A percentile compares a stretch with the other conserved stretches of the same genome.
These are phyloP conservation scores for Catostylus mosaicus DNA, from an alignment of 30 jellyfish, hydroid and myxozoan genomes.

Conservation along the genomic window DNA sequence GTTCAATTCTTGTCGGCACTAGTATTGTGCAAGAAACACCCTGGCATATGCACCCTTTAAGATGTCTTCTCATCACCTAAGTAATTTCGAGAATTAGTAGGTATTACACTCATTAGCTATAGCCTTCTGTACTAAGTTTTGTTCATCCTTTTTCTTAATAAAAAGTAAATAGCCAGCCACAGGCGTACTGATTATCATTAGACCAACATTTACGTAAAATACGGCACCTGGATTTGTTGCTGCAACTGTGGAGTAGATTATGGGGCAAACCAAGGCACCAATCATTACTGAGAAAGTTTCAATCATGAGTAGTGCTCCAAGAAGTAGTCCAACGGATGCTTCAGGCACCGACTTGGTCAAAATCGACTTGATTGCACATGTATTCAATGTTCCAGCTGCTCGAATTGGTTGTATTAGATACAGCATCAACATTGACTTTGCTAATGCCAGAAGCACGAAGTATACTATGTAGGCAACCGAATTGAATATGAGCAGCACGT, in stretches of 20 bases:
- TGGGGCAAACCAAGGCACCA: constrained; percentile 4
- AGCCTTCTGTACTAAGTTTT: no score
- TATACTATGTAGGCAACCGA: neutral
- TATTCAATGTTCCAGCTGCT: neutral
- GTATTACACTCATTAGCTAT: no score
- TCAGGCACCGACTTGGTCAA: neutral
- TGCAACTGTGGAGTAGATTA: neutral
- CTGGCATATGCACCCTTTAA: no score
- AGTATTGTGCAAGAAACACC: no score
- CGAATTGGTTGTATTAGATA: constrained; percentile 1
- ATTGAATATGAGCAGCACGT: neutral
- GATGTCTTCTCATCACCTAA: no score
- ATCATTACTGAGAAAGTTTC: constrained; percentile 2
- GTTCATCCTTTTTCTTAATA: no score
- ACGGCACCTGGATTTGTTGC: constrained; percentile 20
- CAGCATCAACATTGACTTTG: constrained; percentile 9
- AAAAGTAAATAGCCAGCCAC: no score
- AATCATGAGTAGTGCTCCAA: constrained; percentile 5
- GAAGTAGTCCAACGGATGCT: constrained; percentile 4
- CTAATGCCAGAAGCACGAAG: neutral
- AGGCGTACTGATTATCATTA: neutral
- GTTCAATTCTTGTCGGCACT: no score
- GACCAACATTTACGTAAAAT: neutral
- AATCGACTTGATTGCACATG: neutral
- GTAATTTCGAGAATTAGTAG: no score